A percentile compares a stretch with the other conserved stretches of the same genome.
These are phyloP conservation scores for Alloplasta piceator DNA, from an alignment of 2,888 invertebrate genomes.

Conservation along the genomic window DNA sequence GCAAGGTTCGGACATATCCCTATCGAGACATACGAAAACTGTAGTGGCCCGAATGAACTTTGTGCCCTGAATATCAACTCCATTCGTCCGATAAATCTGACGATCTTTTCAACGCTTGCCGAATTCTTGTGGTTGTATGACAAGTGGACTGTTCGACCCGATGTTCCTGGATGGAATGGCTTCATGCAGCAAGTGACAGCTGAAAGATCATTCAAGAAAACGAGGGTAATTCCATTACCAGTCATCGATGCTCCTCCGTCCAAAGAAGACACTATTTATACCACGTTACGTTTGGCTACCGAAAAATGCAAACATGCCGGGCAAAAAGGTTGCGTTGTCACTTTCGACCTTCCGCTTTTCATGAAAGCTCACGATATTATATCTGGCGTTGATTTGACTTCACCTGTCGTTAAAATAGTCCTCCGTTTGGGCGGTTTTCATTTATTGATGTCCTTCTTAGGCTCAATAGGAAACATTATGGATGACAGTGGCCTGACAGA, in stretches of 20 bases:
- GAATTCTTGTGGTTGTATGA: conserved; percentile 75
- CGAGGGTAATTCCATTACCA: conserved; percentile 55
- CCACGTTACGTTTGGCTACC: conserved; percentile 44
- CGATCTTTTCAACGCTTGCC: too few relatives aligned
- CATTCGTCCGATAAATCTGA: conserved; percentile 62
- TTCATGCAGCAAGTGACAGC: conserved; percentile 75
- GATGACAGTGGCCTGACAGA: conserved; percentile 70
- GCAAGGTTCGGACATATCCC: too few relatives aligned
- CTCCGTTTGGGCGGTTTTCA: conserved; percentile 73
- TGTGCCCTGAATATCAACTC: too few relatives aligned
- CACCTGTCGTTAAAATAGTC: conserved; percentile 46
- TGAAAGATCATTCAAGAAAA: conserved; percentile 63
- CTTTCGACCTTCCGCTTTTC: conserved; percentile 58
- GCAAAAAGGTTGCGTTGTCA: conserved; percentile 24
- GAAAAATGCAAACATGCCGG: conserved; percentile 41
- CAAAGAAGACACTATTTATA: conserved; percentile 56
- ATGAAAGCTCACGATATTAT: conserved; percentile 60
- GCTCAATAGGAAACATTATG: conserved; percentile 70
- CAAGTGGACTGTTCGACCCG: conserved; percentile 71
- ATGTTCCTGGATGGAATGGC: conserved; percentile 77
- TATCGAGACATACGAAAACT: too few relatives aligned
- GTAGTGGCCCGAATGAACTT: too few relatives aligned
- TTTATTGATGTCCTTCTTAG: conserved; percentile 70
- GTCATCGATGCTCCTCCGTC: conserved; percentile 59
- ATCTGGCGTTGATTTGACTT: conserved; percentile 15